Conservation (phyloP, 2,797 vertebrate genomes). For the Hipposideros larvatus region DNA sequence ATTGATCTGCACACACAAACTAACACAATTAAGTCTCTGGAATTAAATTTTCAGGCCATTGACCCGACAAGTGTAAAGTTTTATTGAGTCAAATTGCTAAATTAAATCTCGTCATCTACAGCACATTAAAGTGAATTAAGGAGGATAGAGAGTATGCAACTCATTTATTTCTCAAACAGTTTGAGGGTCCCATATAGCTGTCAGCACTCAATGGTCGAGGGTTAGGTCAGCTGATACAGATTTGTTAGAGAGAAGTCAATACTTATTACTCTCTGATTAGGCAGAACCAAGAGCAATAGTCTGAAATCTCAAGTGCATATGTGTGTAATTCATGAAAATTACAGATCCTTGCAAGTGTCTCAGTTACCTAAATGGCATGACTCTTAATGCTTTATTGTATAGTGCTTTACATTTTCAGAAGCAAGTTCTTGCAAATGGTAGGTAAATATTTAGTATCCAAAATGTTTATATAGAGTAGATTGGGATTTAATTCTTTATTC, state of each 20-base stretch:
- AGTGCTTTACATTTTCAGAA: conserved; percentile 1
- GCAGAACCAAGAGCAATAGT: conserved; percentile 50
- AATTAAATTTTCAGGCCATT: conserved; percentile 95
- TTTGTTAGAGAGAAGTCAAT: conserved; percentile 56
- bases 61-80: conserved; percentile 93
- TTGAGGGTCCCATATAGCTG: conserved; percentile 75
- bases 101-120: conserved; percentile 92
- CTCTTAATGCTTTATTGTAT: neutral
- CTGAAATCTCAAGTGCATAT: conserved; percentile 45
- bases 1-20: conserved; percentile 93
- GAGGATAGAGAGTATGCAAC: conserved; percentile 85
- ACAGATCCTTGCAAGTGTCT: conserved; percentile 70
- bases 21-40: conserved; percentile 94
- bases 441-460: neutral
- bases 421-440: neutral
- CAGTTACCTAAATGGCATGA: neutral
- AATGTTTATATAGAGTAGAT: neutral
- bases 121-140: conserved; percentile 91
- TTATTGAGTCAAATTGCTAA: conserved; percentile 94
- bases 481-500: neutral
- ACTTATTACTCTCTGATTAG: conserved; percentile 45
- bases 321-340: conserved; percentile 73
- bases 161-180: conserved; percentile 87
- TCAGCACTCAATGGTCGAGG: conserved; percentile 58
- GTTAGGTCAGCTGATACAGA: conserved; percentile 45